These are phyloP conservation scores for Rhizoglyphus robini DNA, from an alignment of 1,140 invertebrate species.

Conservation along the genomic window DNA sequence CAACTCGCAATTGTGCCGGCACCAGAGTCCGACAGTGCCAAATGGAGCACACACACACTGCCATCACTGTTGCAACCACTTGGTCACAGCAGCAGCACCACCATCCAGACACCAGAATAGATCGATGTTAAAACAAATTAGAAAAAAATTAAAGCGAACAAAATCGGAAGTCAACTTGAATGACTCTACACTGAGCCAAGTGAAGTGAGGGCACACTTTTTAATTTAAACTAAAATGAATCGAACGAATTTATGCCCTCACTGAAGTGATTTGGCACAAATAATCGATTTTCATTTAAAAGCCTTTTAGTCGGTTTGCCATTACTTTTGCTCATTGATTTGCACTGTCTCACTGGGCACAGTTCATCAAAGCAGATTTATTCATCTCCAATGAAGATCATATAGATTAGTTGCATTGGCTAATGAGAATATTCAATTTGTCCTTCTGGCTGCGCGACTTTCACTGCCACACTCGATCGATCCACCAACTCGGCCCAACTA, in stretches of 20 bases:
- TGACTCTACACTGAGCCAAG: too few species aligned
- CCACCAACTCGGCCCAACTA: too few species aligned
- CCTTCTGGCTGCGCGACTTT: too few species aligned
- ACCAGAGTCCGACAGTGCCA: too few species aligned
- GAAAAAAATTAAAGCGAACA: not conserved
- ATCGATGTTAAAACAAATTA: not conserved
- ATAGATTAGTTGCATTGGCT: not conserved
- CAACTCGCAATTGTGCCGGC: too few species aligned
- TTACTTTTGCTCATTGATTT: not conserved
- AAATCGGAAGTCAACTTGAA: not conserved
- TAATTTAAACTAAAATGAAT: not conserved
- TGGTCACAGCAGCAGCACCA: too few species aligned
- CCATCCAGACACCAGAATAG: too few species aligned
- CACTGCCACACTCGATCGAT: too few species aligned
- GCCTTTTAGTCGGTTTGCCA: not conserved
- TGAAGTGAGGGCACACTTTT: not conserved
- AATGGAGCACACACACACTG: too few species aligned
- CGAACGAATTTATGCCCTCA: not conserved
- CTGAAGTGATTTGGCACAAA: not conserved
- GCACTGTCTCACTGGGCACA: not conserved
- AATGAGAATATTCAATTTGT: not conserved
- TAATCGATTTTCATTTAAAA: not conserved
- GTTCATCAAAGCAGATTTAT: not conserved
- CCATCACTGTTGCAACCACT: too few species aligned
- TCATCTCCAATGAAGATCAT: not conserved